phyloP scores from a whole-genome alignment of 35 echinoderm and acorn worm species.

The Ophioderma brevispina region DNA sequence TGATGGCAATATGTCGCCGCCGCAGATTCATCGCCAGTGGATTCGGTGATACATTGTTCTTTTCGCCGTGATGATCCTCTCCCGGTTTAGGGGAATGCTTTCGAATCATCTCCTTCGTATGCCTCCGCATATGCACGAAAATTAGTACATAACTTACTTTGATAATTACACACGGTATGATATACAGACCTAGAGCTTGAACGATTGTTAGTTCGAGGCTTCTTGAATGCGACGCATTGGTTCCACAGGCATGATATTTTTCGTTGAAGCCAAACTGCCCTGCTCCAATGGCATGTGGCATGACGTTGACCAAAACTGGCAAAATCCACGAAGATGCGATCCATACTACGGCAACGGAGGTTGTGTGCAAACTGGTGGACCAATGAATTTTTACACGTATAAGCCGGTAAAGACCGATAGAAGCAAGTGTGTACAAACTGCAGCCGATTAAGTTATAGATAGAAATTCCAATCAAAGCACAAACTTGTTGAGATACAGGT shows the following conservation, averaged over 20 bases:
- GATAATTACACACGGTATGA: conserved; percentile 68
- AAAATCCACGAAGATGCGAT: conserved; percentile 56
- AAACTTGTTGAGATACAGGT: conserved; percentile 65
- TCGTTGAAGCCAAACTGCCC: conserved; percentile 77
- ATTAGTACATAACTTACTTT: conserved; percentile 70
- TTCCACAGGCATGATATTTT: conserved; percentile 78
- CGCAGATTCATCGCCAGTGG: conserved; percentile 13
- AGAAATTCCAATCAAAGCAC: conserved; percentile 35
- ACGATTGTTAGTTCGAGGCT: conserved; percentile 70
- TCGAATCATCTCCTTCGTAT: conserved; percentile 64
- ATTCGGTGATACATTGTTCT: neutral
- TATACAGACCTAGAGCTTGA: conserved; percentile 56
- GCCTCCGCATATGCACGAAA: conserved; percentile 64
- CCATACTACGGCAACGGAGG: too few species aligned
- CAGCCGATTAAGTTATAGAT: conserved; percentile 62
- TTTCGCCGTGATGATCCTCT: neutral
- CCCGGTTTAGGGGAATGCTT: neutral
- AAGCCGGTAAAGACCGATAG: conserved; percentile 79
- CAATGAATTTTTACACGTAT: conserved; percentile 53
- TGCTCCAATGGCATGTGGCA: conserved; percentile 67
- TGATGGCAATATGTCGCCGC: conserved; percentile 73
- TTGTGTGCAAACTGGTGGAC: too few species aligned
- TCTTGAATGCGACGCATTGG: conserved; percentile 61
- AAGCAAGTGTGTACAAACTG: conserved; percentile 82
- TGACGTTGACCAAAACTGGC: conserved; percentile 55